Percentiles rank a stretch among this genome's conserved stretches.
These are phyloP conservation scores for Semnopithecus entellus DNA, from an alignment of 2,113 vertebrate species.

Conservation along the genomic window DNA sequence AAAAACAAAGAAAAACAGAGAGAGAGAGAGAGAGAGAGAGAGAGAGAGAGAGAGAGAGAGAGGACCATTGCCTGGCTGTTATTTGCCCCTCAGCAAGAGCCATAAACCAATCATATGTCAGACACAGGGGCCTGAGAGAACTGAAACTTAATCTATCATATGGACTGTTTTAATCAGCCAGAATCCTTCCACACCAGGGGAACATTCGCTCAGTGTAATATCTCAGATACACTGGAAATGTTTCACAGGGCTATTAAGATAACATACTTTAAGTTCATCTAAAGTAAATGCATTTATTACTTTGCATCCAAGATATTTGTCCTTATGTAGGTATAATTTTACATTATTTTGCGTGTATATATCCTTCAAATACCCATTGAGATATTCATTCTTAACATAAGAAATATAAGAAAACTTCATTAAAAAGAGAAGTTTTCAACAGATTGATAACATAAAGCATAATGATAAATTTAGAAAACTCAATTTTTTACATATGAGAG, in stretches of 20 bases:
- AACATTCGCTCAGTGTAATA: background rate
- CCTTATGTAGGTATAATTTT: background rate
- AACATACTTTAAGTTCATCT: background rate
- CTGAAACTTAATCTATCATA: background rate
- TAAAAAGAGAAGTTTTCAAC: background rate
- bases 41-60: background rate
- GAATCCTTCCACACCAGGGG: background rate
- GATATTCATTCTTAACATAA: background rate
- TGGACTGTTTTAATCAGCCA: background rate
- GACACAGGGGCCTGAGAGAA: background rate
- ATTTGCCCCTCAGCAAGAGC: background rate
- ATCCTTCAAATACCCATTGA: background rate
- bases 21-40: background rate
- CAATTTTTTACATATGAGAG: background rate
- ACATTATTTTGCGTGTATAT: background rate
- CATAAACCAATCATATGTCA: background rate
- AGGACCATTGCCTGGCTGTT: background rate
- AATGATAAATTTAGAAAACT: background rate
- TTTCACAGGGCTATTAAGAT: background rate
- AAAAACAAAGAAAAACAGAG: no score
- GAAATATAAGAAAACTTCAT: background rate
- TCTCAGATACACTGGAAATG: background rate
- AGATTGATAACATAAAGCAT: background rate
- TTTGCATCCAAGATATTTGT: background rate
- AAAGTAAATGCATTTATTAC: background rate